phyloP scores from a whole-genome alignment of 2,113 vertebrate genomes.

The Pagrus major region DNA sequence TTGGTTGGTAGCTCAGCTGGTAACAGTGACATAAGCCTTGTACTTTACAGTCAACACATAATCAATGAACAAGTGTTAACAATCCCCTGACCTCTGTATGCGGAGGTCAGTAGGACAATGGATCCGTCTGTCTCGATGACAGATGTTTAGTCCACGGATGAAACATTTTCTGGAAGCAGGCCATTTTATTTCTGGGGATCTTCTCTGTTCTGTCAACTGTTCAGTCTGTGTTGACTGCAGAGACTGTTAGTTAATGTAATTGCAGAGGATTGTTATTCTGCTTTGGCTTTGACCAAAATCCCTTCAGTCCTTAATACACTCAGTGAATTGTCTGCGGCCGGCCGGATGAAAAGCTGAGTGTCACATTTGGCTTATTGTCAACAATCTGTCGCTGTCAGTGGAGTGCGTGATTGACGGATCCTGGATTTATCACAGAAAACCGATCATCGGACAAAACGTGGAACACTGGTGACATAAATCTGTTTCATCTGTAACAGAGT shows the following conservation, averaged over 20 bases:
- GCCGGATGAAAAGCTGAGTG: conserved; percentile 22
- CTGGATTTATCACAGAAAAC: conserved; percentile 22
- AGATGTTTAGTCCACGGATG: conserved; percentile 21
- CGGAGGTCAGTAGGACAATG: conserved; percentile 20
- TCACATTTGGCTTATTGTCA: conserved; percentile 36
- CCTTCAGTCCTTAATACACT: conserved; percentile 35
- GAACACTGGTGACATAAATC: not conserved
- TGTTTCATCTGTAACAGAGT: conserved; percentile 12
- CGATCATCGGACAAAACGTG: not conserved
- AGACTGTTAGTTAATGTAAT: conserved; percentile 52
- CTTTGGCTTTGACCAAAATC: conserved; percentile 28
- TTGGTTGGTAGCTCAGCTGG: not conserved
- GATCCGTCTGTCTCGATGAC: conserved; percentile 8
- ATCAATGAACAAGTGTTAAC: not conserved
- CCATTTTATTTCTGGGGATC: conserved; percentile 22
- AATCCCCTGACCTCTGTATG: not conserved
- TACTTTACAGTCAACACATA: not conserved
- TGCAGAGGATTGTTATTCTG: conserved; percentile 25
- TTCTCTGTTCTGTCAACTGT: conserved; percentile 14
- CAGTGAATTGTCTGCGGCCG: conserved; percentile 2
- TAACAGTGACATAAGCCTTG: not conserved
- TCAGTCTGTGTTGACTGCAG: conserved; percentile 10
- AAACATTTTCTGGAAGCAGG: conserved; percentile 1
- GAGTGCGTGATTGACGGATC: conserved; percentile 23
- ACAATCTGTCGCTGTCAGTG: conserved; percentile 10